Evolutionary conservation across 2,888 invertebrate species (phyloP).

Genomic region (Thecocarcelia acutangulata): DNA sequence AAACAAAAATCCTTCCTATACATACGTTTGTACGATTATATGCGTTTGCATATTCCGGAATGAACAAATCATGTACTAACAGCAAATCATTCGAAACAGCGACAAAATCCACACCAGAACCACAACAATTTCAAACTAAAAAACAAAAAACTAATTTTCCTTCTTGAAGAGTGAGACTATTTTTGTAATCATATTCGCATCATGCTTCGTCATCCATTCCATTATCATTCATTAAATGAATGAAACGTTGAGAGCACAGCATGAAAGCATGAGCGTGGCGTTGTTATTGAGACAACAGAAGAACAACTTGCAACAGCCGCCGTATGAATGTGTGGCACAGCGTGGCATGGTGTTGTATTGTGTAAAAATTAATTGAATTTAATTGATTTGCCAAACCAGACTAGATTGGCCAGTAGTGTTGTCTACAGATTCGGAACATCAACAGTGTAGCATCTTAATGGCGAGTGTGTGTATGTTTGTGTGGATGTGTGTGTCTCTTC

Average conservation of each 20-base stretch:
- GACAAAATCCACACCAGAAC: slow-evolving; percentile 33
- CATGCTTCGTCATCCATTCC: slow-evolving; percentile 79
- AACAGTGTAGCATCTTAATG: not conserved
- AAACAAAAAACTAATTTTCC: slow-evolving; percentile 10
- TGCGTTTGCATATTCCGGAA: slow-evolving; percentile 45
- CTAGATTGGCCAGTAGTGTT: slow-evolving; percentile 79
- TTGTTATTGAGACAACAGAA: slow-evolving; percentile 23
- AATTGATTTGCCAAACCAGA: slow-evolving; percentile 82
- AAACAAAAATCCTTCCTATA: slow-evolving; percentile 51
- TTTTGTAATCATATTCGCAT: slow-evolving; percentile 54
- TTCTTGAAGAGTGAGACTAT: slow-evolving; percentile 61
- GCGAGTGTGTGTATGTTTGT: not conserved
- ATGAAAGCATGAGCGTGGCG: slow-evolving; percentile 29
- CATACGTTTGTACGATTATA: no score
- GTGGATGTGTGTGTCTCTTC: not conserved
- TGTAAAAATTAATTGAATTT: slow-evolving; percentile 82
- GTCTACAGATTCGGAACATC: slow-evolving; percentile 74
- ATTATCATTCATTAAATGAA: slow-evolving; percentile 80
- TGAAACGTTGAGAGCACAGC: slow-evolving; percentile 28
- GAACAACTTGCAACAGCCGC: slow-evolving; percentile 6
- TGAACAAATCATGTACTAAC: slow-evolving; percentile 58
- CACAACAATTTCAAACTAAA: slow-evolving; percentile 26
- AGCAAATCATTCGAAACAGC: slow-evolving; percentile 29
- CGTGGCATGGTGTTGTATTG: slow-evolving; percentile 61
- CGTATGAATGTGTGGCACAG: slow-evolving; percentile 20